phyloP scores from a whole-genome alignment of 92 coral and sea anemone genomes.

The Micromussa lordhowensis region DNA sequence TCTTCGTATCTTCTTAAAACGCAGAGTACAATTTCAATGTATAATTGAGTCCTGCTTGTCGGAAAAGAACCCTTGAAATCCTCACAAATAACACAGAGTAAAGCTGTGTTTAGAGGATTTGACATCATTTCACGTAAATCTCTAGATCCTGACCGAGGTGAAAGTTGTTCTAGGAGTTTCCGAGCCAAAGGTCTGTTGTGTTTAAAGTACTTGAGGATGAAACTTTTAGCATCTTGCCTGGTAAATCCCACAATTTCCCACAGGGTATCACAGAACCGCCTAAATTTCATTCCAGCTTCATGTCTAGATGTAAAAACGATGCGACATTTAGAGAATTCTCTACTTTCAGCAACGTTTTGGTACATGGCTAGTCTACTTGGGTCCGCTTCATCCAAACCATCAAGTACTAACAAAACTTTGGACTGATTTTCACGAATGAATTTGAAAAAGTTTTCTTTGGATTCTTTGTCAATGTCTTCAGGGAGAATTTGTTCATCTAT shows the following conservation, averaged over 20 bases:
- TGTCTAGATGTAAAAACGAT: slow-evolving; percentile 45
- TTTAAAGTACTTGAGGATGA: slow-evolving; percentile 41
- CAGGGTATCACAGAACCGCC: slow-evolving; percentile 32
- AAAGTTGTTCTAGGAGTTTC: background rate
- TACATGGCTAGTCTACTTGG: background rate
- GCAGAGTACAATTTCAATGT: slow-evolving; percentile 31
- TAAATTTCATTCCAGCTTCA: slow-evolving; percentile 37
- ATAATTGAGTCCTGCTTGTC: slow-evolving; percentile 36
- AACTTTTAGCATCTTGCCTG: background rate
- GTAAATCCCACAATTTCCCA: slow-evolving; percentile 50
- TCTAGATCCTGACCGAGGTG: background rate
- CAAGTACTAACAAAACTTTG: slow-evolving; percentile 36
- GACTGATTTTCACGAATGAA: slow-evolving; percentile 36
- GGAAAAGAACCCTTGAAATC: slow-evolving; percentile 39
- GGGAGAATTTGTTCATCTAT: slow-evolving; percentile 46
- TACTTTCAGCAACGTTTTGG: background rate
- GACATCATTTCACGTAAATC: slow-evolving; percentile 14
- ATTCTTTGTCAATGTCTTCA: slow-evolving; percentile 25
- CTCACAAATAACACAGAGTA: slow-evolving; percentile 44
- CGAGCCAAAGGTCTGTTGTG: background rate
- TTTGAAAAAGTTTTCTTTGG: slow-evolving; percentile 19
- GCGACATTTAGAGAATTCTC: slow-evolving; percentile 17
- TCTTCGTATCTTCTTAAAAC: slow-evolving; percentile 37
- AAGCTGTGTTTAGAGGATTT: slow-evolving; percentile 53
- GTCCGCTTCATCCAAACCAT: slow-evolving; percentile 49